Evolutionary conservation across 1,140 invertebrate genomes (phyloP), one percentile per base, ranked within the genome.

Genomic region (Formica selysi): DNA sequence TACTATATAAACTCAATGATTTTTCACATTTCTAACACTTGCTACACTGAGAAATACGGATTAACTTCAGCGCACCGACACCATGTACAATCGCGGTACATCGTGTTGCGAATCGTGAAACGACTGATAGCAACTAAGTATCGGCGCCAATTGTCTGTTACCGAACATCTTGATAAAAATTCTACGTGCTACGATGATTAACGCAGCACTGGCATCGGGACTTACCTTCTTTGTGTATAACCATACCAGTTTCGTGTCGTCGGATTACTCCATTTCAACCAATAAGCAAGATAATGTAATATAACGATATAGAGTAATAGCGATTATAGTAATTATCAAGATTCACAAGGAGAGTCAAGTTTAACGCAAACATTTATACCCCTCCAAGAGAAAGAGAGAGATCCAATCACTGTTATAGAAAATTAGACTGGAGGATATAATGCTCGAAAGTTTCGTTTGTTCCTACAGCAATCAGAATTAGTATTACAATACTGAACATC

Each of bases 81-180:
- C 67, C 26, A n/a, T 68, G 87, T 85, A 67, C 83, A 13, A 65
- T 68, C 38, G 65, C 32, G 51, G 64, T 84, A 59, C 73, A 65
- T 86, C 16, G 86, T 80, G 84, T 85, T 88, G 78, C 68, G 91
- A 92, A 93, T 94, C 87, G 91, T 93, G 92, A 94, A 94, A 94
- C 88, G 92, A 95, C 94, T 95, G 94, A 95, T 94, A 95, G 93
- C 90, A 93, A 94, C 91, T 94, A 95, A 94, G 92, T 93, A 94
- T 94, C 92, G 92, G 93, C 87, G 90, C 90, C 92, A 93, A 91
- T 91, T 91, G 90, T 90, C 89, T 88, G 85, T 88, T 78, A 84
- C 87, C 78, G 78, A 91, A 87, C 36, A 29, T 76, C 54, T 61
- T 76, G 44, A 65, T 51, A 57, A 70, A 80, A 61, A 89, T 76